Percentiles rank a stretch among this genome's conserved stretches.
Conservation (phyloP, 2,797 vertebrate genomes). For the Coendou prehensilis region DNA sequence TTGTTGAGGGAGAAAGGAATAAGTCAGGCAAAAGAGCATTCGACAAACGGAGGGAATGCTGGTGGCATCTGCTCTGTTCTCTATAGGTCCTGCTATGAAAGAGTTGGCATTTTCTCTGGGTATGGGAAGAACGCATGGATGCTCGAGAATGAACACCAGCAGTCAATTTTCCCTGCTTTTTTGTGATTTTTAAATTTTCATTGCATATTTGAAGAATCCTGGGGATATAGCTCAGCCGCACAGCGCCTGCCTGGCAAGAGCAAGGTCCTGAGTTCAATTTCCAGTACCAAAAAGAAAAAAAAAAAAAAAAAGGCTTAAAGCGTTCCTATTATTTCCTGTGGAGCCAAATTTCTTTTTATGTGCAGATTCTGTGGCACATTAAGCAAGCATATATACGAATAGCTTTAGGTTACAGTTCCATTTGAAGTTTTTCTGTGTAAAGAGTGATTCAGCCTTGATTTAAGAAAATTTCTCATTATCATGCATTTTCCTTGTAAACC, state of each 20-base stretch:
- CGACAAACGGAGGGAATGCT: background rate
- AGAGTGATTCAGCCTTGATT: conserved; percentile 83
- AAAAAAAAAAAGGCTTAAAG: too few species aligned
- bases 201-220: conserved; percentile 75
- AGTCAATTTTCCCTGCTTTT: conserved; percentile 71
- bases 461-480: conserved; percentile 78
- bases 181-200: conserved; percentile 79
- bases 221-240: too few species aligned
- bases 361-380: conserved; percentile 83
- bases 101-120: background rate
- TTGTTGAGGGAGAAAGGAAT: conserved; percentile 25
- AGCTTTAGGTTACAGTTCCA: conserved; percentile 87
- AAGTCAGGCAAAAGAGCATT: background rate
- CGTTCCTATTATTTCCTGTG: conserved; percentile 81
- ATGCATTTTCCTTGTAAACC: conserved; percentile 82
- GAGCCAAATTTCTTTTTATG: conserved; percentile 86
- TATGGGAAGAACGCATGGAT: background rate
- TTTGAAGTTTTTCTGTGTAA: conserved; percentile 87
- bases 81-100: background rate
- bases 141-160: background rate
- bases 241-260: too few species aligned
- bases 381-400: conserved; percentile 81
- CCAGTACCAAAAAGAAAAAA: too few species aligned
- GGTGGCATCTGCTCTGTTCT: background rate
- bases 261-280: too few species aligned